A percentile compares a stretch with the other conserved stretches of the same genome.
phyloP scores from a whole-genome alignment of 2,113 vertebrate species.

The Pogonocichla stellata region DNA sequence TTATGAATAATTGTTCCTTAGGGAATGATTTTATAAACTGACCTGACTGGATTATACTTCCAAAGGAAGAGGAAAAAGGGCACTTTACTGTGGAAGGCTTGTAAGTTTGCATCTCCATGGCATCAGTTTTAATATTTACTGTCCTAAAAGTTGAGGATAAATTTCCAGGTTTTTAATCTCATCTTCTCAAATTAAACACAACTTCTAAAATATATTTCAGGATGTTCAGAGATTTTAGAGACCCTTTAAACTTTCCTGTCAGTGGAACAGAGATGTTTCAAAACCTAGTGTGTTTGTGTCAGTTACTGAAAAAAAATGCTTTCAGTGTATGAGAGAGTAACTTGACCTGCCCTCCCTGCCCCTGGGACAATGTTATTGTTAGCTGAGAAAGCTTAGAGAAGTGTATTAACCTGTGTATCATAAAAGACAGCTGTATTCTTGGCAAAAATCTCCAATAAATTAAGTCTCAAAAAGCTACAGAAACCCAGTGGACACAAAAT shows the following conservation, averaged over 20 bases:
- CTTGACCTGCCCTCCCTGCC: not conserved
- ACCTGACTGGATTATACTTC: not conserved
- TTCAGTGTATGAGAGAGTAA: not conserved
- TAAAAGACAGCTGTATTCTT: not conserved
- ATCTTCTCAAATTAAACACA: not conserved
- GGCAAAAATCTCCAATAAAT: not conserved
- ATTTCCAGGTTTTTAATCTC: not conserved
- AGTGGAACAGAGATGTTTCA: not conserved
- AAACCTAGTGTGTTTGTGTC: not conserved
- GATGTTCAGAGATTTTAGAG: not conserved
- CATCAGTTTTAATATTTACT: not conserved
- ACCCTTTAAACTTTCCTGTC: not conserved
- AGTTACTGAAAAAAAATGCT: not conserved
- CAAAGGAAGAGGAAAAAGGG: not conserved
- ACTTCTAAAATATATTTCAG: not conserved
- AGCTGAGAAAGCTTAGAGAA: not conserved
- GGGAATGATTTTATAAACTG: not conserved
- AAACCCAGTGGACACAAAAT: accelerated
- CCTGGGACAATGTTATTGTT: not conserved
- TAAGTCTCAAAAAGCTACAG: not conserved
- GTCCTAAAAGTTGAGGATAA: not conserved
- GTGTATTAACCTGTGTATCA: not conserved
- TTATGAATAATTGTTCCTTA: not conserved
- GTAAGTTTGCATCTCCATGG: not conserved
- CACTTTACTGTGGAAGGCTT: not conserved